Percentiles rank a stretch among this genome's conserved stretches.
These are phyloP conservation scores for Trachelus iudaicus DNA, from an alignment of 2,888 invertebrate species.

Conservation along the genomic window DNA sequence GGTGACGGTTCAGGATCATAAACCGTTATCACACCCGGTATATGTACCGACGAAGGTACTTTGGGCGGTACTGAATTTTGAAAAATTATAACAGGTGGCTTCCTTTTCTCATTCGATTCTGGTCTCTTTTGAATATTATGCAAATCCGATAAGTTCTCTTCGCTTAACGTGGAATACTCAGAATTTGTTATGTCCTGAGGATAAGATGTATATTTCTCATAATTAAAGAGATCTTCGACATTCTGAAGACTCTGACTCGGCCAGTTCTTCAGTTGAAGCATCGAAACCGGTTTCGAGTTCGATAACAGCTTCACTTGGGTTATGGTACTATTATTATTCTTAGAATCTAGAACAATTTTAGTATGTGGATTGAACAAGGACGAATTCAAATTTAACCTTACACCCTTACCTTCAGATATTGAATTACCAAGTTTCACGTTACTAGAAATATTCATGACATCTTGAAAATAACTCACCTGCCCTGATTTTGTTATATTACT, in stretches of 20 bases:
- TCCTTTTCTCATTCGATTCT: constrained; percentile 16
- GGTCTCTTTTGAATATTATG: constrained; percentile 16
- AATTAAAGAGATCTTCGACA: constrained; percentile 52
- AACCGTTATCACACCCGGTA: not conserved
- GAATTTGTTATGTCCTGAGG: constrained; percentile 15
- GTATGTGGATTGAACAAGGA: not conserved
- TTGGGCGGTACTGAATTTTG: constrained; percentile 3
- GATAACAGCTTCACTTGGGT: not conserved
- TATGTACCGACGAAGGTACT: not conserved
- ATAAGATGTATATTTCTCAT: constrained; percentile 55
- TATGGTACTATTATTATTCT: not conserved
- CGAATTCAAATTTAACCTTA: not conserved
- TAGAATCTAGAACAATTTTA: not conserved
- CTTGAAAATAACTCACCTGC: not conserved
- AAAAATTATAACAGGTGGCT: constrained; percentile 14
- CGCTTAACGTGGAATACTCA: not conserved
- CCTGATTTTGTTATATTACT: not conserved
- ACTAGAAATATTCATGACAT: not conserved
- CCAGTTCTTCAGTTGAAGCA: constrained; percentile 50
- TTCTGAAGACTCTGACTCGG: constrained; percentile 48
- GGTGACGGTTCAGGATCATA: constrained; percentile 2
- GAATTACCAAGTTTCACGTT: not conserved
- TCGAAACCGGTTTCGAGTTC: constrained; percentile 10
- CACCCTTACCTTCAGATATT: not conserved
- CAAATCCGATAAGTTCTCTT: constrained; percentile 5